Conservation (phyloP, 1,140 invertebrate species). For the Drosophila watanabei region DNA sequence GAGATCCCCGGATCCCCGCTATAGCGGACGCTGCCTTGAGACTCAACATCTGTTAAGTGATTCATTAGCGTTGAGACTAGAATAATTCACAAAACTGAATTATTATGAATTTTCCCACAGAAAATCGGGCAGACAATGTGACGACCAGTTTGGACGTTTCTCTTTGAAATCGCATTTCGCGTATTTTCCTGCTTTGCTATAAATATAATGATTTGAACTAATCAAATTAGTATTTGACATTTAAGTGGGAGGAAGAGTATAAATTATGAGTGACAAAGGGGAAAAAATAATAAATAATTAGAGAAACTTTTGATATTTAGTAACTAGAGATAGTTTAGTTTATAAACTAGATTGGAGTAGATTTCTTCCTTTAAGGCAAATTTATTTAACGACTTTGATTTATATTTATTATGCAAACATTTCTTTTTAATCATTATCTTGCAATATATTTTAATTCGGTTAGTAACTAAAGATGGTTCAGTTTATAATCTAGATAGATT, state of each 20-base stretch:
- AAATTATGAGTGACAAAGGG: background rate
- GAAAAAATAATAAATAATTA: constrained; percentile 32
- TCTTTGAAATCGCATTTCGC: constrained; percentile 40
- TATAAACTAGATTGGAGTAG: background rate
- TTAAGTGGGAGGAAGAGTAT: constrained; percentile 21
- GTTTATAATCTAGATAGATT: too few species aligned
- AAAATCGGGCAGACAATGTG: constrained; percentile 63
- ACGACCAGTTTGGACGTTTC: constrained; percentile 58
- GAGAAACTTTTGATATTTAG: background rate
- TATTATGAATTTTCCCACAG: constrained; percentile 46
- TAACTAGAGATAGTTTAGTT: too few species aligned
- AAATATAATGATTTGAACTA: constrained; percentile 55
- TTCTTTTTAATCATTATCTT: too few species aligned
- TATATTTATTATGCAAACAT: constrained; percentile 2
- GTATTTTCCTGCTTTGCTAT: constrained; percentile 41
- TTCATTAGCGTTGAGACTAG: constrained; percentile 64
- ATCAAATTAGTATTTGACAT: constrained; percentile 55
- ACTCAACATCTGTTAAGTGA: constrained; percentile 78
- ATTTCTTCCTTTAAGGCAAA: too few species aligned
- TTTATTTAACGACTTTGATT: background rate
- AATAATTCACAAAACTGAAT: constrained; percentile 54
- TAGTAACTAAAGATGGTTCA: too few species aligned
- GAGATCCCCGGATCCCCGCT: constrained; percentile 10
- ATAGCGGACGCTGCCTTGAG: constrained; percentile 24
- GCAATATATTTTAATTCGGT: constrained; percentile 32